Conservation (phyloP, 2,113 vertebrate genomes). For the Xiphophorus maculatus region DNA sequence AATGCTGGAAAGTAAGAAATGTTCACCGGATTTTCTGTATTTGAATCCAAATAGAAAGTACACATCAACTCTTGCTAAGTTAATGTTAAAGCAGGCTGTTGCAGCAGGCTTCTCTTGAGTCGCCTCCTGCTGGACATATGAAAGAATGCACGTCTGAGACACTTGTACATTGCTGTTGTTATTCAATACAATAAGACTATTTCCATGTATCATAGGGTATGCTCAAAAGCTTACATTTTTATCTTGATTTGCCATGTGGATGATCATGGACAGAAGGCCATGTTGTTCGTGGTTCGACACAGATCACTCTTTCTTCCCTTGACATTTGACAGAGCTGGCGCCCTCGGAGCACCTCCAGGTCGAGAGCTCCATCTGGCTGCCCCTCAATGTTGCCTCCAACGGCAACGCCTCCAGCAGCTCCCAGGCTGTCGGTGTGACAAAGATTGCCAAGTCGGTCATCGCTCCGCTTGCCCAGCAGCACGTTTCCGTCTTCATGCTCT, state of each 20-base stretch:
- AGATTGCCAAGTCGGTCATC: slow-evolving; percentile 95
- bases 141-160: not conserved
- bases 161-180: not conserved
- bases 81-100: not conserved
- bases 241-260: not conserved
- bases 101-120: not conserved
- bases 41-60: not conserved
- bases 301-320: not conserved
- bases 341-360: slow-evolving; percentile 91
- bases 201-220: not conserved
- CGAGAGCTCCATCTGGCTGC: slow-evolving; percentile 91
- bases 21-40: not conserved
- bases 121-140: not conserved
- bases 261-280: not conserved
- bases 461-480: slow-evolving; percentile 92
- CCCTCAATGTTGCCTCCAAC: slow-evolving; percentile 91
- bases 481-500: slow-evolving; percentile 96
- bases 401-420: slow-evolving; percentile 83
- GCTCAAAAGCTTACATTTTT: not conserved
- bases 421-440: slow-evolving; percentile 94
- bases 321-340: slow-evolving; percentile 82
- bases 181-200: not conserved
- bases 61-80: not conserved
- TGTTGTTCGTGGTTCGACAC: not conserved
- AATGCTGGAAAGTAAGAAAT: not conserved